Conservation (phyloP, 1,140 invertebrate species). For the Tachypleus tridentatus region DNA sequence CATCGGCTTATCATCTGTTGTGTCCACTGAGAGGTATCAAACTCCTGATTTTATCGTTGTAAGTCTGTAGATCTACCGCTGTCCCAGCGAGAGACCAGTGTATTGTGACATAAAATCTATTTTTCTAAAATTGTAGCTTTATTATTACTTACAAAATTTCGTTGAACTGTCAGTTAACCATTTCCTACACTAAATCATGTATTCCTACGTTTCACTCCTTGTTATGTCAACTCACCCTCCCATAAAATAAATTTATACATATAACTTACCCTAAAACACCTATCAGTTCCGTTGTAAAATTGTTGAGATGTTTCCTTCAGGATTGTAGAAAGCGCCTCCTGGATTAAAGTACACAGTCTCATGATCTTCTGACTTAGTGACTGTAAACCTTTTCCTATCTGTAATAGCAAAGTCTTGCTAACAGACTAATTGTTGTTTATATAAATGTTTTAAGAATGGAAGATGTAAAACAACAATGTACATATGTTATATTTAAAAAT, state of each 20-base stretch:
- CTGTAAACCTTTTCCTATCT: conserved; percentile 55
- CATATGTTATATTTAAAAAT: too few species aligned
- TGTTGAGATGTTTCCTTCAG: conserved; percentile 65
- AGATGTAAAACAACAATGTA: not conserved
- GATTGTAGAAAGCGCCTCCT: conserved; percentile 84
- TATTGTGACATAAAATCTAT: too few species aligned
- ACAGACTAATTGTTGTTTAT: not conserved
- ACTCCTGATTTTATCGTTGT: too few species aligned
- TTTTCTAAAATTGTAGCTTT: not conserved
- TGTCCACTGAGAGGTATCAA: too few species aligned
- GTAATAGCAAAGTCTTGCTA: not conserved
- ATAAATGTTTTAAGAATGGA: not conserved
- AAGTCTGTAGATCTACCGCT: too few species aligned
- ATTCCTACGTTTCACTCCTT: not conserved
- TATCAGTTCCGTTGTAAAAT: conserved; percentile 65
- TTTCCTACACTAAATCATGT: not conserved
- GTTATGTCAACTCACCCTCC: not conserved
- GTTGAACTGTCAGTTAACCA: not conserved
- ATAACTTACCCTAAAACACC: conserved; percentile 52
- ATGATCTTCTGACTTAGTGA: conserved; percentile 73
- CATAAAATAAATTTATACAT: not conserved
- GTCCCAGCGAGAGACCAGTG: too few species aligned
- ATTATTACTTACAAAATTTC: not conserved
- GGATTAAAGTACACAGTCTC: conserved; percentile 79
- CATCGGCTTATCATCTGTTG: too few species aligned